A percentile compares a stretch with the other conserved stretches of the same genome.
These are phyloP conservation scores for Pseudanteris insignis DNA, from an alignment of 2,888 invertebrate genomes.

Conservation along the genomic window DNA sequence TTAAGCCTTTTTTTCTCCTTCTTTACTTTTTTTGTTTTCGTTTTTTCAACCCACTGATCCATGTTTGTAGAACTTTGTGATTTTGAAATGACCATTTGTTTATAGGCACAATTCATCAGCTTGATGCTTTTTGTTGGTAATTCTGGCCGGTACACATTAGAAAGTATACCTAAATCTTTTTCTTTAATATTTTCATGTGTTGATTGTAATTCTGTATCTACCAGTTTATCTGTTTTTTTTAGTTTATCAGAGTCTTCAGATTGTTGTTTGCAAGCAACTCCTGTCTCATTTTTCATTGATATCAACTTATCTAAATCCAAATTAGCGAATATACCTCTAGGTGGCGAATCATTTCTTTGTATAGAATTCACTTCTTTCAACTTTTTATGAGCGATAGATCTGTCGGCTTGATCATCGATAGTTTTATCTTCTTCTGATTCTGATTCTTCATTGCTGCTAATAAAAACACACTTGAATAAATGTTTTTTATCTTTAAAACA, in stretches of 20 bases:
- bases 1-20: constrained; percentile 62
- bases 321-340: constrained; percentile 77
- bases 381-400: constrained; percentile 58
- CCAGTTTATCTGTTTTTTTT: constrained; percentile 4
- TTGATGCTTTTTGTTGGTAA: constrained; percentile 64
- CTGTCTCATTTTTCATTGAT: constrained; percentile 27
- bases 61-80: constrained; percentile 17
- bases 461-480: constrained; percentile 89
- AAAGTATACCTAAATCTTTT: constrained; percentile 13
- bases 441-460: constrained; percentile 78
- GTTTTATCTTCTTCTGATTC: constrained; percentile 68
- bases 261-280: constrained; percentile 6
- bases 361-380: constrained; percentile 68
- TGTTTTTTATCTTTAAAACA: constrained; percentile 70
- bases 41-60: constrained; percentile 57
- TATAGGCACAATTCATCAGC: neutral
- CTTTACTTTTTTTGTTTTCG: constrained; percentile 54
- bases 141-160: constrained; percentile 72
- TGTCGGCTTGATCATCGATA: constrained; percentile 53
- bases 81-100: constrained; percentile 48
- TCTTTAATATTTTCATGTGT: constrained; percentile 8
- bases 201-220: neutral
- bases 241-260: neutral
- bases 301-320: constrained; percentile 71
- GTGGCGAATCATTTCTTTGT: constrained; percentile 75